These are phyloP conservation scores for Epizoanthus illoricatus DNA, from an alignment of 92 coral and sea anemone genomes.

Conservation along the genomic window DNA sequence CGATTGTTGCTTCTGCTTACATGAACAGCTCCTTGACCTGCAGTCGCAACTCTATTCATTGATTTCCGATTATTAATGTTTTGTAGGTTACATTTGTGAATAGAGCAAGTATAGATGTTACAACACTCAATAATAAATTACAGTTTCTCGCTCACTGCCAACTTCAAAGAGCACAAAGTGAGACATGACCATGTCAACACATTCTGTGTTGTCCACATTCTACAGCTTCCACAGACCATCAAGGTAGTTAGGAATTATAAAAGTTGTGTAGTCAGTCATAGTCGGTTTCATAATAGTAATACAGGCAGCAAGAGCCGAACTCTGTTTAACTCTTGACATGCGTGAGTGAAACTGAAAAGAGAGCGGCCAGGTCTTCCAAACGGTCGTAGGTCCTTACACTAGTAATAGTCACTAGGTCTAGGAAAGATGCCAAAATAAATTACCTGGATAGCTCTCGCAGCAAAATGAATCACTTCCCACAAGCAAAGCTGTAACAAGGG, in stretches of 20 bases:
- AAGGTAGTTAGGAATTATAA: neutral
- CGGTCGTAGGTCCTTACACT: too few relatives aligned
- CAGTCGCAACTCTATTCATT: neutral
- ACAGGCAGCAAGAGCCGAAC: neutral
- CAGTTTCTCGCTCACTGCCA: neutral
- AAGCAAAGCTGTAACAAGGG: neutral
- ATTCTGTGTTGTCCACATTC: neutral
- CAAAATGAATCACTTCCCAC: neutral
- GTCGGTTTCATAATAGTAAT: neutral
- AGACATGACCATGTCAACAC: constrained; percentile 4
- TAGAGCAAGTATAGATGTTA: neutral
- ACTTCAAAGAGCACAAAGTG: neutral
- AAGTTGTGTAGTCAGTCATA: neutral
- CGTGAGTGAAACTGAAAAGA: constrained; percentile 32
- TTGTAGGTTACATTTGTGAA: neutral
- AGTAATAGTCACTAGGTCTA: neutral
- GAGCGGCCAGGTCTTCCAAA: constrained; percentile 15
- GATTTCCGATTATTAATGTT: neutral
- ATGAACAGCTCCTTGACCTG: constrained; percentile 35
- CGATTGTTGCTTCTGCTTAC: constrained; percentile 13
- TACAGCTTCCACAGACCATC: constrained; percentile 9
- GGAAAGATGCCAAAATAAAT: constrained; percentile 12
- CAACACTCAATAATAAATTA: constrained; percentile 7
- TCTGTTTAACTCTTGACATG: constrained; percentile 6
- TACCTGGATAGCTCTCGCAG: constrained; percentile 23